A percentile compares a stretch with the other conserved stretches of the same genome.
Conservation (phyloP, 2,888 invertebrate genomes). For the Marronus borbonicus region DNA sequence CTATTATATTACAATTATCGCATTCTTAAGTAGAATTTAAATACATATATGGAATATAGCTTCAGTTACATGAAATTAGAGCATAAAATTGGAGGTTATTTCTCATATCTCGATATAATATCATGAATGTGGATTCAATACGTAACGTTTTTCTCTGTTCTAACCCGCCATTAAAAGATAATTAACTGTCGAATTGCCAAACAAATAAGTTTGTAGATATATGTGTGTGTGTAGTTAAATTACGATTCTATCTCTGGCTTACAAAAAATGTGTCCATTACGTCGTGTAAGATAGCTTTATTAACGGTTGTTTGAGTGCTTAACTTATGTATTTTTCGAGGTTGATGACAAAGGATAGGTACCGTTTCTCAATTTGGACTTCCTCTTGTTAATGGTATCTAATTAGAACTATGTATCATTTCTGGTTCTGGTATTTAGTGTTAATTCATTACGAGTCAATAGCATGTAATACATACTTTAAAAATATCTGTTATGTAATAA, state of each 20-base stretch:
- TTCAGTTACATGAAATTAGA: not conserved
- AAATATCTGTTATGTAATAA: no score
- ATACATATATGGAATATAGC: not conserved
- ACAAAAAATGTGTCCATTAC: not conserved
- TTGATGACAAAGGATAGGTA: slow-evolving; percentile 25
- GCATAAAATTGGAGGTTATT: not conserved
- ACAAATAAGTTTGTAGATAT: not conserved
- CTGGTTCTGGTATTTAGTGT: not conserved
- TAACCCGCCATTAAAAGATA: not conserved
- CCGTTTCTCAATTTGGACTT: slow-evolving; percentile 36
- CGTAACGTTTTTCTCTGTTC: not conserved
- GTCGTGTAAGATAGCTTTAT: slow-evolving; percentile 12
- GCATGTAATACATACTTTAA: no score
- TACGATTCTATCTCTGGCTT: not conserved
- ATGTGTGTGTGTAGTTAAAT: not conserved
- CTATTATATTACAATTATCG: not conserved
- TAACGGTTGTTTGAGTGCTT: slow-evolving; percentile 21
- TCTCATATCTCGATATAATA: not conserved
- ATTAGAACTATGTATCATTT: slow-evolving; percentile 23
- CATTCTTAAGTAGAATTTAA: not conserved
- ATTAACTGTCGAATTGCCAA: slow-evolving; percentile 7
- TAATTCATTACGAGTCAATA: no score
- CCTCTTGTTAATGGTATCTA: slow-evolving; percentile 34
- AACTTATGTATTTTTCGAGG: slow-evolving; percentile 11
- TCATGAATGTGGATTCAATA: not conserved